Evolutionary conservation across 1,140 invertebrate species (phyloP).

Genomic region (Megalopta genalis): DNA sequence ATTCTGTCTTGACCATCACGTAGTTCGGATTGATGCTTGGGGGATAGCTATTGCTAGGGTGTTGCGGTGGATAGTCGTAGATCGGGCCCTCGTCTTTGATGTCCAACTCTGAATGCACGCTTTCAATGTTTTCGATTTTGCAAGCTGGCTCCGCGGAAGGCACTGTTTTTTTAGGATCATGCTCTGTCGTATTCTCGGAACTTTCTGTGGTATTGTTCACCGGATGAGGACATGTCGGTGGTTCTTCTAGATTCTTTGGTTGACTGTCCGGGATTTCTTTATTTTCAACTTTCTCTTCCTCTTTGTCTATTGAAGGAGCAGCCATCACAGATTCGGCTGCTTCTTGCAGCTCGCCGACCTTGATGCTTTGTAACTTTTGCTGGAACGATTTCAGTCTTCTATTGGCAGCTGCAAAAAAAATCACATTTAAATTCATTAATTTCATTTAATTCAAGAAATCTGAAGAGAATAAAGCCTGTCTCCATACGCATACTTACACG

Average conservation of each 20-base stretch:
- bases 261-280: conserved; percentile 25
- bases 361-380: conserved; percentile 67
- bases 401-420: conserved; percentile 64
- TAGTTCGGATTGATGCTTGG: conserved; percentile 62
- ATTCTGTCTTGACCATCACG: conserved; percentile 56
- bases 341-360: conserved; percentile 42
- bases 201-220: neutral
- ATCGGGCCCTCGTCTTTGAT: conserved; percentile 74
- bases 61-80: conserved; percentile 51
- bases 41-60: conserved; percentile 36
- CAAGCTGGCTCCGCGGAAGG: conserved; percentile 32
- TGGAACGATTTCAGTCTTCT: conserved; percentile 69
- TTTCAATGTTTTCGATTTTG: conserved; percentile 57
- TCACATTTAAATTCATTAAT: neutral
- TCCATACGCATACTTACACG: conserved; percentile 60
- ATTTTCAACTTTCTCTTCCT: conserved; percentile 13
- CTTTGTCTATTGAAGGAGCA: neutral
- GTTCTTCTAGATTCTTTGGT: neutral
- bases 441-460: too few species aligned
- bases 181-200: neutral
- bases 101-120: conserved; percentile 75
- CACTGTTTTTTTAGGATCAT: conserved; percentile 11
- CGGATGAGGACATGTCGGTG: neutral
- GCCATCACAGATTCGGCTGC: neutral
- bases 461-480: neutral